These are phyloP conservation scores for Chironomus tentans DNA, from an alignment of 2,888 invertebrate species.

Conservation along the genomic window DNA sequence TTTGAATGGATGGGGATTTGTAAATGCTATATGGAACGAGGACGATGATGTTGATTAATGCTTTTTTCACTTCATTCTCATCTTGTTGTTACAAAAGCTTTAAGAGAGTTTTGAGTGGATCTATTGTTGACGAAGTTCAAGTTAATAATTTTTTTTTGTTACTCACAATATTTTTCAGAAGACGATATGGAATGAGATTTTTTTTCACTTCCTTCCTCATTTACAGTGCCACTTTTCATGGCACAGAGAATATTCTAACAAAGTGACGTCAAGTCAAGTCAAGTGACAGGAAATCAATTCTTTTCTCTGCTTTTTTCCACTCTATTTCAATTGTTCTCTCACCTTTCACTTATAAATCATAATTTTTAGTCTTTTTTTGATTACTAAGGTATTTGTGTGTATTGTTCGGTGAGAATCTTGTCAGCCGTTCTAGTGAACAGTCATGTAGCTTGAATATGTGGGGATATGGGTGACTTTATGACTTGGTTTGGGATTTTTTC, in stretches of 20 bases:
- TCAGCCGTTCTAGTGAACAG: not conserved
- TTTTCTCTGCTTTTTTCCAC: not conserved
- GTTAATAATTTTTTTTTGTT: constrained; percentile 4
- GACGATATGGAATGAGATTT: not conserved
- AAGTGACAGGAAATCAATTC: constrained; percentile 13
- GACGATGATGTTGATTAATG: constrained; percentile 15
- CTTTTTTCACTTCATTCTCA: not conserved
- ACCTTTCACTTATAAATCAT: not conserved
- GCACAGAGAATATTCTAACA: no score
- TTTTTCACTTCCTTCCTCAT: not conserved
- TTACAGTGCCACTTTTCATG: not conserved
- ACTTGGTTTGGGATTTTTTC: not conserved
- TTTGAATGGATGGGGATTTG: not conserved
- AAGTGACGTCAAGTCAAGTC: not conserved
- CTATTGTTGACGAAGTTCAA: constrained; percentile 4
- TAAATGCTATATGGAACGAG: not conserved
- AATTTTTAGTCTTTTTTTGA: no score
- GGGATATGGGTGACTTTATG: not conserved
- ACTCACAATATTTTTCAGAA: no score
- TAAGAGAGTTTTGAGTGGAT: not conserved
- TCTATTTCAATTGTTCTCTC: not conserved
- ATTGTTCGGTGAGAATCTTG: not conserved
- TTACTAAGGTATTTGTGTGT: no score
- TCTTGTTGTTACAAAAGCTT: not conserved
- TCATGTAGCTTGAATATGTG: no score